Evolutionary conservation across 1,140 invertebrate species (phyloP).

Genomic region (Lepidotrigona ventralis): DNA sequence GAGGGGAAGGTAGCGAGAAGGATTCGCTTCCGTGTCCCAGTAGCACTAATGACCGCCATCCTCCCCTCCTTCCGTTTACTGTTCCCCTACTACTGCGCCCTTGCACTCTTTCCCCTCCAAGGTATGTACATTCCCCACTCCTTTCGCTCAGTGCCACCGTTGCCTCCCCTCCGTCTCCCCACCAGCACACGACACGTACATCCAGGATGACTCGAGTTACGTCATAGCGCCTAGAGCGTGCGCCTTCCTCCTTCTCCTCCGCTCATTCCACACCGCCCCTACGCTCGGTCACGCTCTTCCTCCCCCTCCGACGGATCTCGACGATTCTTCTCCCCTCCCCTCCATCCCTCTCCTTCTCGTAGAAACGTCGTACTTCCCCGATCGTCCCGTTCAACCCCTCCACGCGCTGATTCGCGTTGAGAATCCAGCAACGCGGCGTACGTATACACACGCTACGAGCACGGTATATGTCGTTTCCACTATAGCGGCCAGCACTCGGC

Average conservation of each 20-base stretch:
- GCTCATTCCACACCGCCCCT: neutral
- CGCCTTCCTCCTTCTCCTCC: neutral
- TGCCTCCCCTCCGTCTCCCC: conserved; percentile 7
- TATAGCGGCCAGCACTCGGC: conserved; percentile 60
- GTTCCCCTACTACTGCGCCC: conserved; percentile 51
- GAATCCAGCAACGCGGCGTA: conserved; percentile 44
- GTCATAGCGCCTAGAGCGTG: conserved; percentile 59
- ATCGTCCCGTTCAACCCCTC: conserved; percentile 13
- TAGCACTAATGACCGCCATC: conserved; percentile 72
- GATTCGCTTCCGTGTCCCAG: conserved; percentile 70
- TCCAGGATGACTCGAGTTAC: conserved; percentile 64
- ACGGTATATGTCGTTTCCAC: conserved; percentile 58
- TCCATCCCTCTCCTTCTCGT: too few relatives aligned
- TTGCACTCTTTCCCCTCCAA: conserved; percentile 40
- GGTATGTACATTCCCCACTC: conserved; percentile 7
- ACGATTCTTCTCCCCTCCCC: neutral
- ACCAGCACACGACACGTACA: conserved; percentile 12
- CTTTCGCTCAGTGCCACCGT: conserved; percentile 2
- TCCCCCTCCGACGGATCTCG: conserved; percentile 8
- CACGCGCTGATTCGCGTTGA: neutral
- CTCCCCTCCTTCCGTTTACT: conserved; percentile 39
- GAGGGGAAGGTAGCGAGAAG: conserved; percentile 43
- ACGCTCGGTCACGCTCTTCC: neutral
- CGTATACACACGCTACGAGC: conserved; percentile 53
- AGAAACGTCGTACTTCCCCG: neutral